phyloP scores from a whole-genome alignment of 2,113 vertebrate species.

The Lathamus discolor region DNA sequence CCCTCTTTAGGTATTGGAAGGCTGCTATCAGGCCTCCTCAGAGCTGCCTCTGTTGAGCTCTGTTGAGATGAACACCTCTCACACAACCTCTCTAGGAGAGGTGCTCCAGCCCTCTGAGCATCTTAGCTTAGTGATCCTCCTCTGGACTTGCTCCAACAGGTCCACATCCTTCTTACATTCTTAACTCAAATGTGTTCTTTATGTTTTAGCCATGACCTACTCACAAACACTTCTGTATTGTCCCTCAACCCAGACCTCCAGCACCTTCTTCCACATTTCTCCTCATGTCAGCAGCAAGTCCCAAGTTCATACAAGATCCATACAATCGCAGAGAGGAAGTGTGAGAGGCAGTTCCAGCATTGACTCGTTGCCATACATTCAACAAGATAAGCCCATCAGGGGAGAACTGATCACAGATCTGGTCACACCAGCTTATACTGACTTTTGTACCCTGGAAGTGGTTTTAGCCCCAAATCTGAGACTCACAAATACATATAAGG shows the following conservation, averaged over 20 bases:
- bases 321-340: rapidly evolving
- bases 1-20: not conserved
- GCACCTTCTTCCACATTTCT: not conserved
- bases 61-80: not conserved
- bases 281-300: not conserved
- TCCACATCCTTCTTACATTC: not conserved
- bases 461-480: not conserved
- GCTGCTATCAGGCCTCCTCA: not conserved
- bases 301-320: not conserved
- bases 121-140: not conserved
- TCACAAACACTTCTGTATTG: not conserved
- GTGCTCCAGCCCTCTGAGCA: not conserved
- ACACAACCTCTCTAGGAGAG: not conserved
- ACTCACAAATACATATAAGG: not conserved
- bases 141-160: not conserved
- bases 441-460: not conserved
- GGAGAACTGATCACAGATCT: not conserved
- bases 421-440: not conserved
- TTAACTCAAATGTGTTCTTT: not conserved
- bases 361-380: not conserved
- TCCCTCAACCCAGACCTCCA: not conserved
- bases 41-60: not conserved
- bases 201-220: not conserved
- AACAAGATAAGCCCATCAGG: not conserved
- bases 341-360: not conserved